A percentile compares a stretch with the other conserved stretches of the same genome.
phyloP scores from a whole-genome alignment of 2,113 vertebrate genomes.

The human (Homo sapiens) region DNA sequence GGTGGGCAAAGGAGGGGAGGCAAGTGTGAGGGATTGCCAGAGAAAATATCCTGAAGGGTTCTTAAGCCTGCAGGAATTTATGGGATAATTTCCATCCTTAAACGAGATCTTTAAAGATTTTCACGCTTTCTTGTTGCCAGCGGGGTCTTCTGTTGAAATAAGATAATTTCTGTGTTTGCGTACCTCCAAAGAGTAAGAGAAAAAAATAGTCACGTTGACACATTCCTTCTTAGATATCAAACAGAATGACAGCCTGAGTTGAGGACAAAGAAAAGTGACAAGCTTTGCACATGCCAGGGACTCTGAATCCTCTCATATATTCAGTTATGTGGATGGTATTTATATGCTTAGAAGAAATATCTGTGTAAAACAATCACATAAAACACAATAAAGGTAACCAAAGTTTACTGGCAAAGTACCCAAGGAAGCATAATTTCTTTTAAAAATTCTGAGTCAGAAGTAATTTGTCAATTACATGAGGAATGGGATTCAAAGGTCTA shows the following conservation, averaged over 20 bases:
- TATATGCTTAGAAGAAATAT: not conserved
- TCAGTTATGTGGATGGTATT: not conserved
- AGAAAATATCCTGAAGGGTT: constrained; percentile 14
- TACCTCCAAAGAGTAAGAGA: constrained; percentile 3
- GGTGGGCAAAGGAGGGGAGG: not conserved
- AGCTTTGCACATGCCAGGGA: not conserved
- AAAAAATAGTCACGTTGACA: not conserved
- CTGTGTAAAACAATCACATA: not conserved
- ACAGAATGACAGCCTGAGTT: not conserved
- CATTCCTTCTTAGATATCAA: not conserved
- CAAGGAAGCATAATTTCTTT: not conserved
- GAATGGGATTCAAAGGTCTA: not conserved
- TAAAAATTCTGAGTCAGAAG: not conserved
- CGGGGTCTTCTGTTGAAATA: constrained; percentile 67
- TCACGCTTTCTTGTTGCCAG: constrained; percentile 72
- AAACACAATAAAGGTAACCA: not conserved
- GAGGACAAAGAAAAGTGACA: constrained; percentile 13
- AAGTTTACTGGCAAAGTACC: not conserved
- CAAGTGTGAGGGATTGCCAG: not conserved
- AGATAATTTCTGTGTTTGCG: constrained; percentile 54
- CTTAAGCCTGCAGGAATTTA: constrained; percentile 57
- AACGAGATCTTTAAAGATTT: constrained; percentile 78
- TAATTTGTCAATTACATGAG: not conserved
- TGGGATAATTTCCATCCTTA: constrained; percentile 65
- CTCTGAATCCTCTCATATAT: not conserved